These are phyloP conservation scores for Hololepta plana DNA, from an alignment of 2,888 invertebrate species.

Conservation along the genomic window DNA sequence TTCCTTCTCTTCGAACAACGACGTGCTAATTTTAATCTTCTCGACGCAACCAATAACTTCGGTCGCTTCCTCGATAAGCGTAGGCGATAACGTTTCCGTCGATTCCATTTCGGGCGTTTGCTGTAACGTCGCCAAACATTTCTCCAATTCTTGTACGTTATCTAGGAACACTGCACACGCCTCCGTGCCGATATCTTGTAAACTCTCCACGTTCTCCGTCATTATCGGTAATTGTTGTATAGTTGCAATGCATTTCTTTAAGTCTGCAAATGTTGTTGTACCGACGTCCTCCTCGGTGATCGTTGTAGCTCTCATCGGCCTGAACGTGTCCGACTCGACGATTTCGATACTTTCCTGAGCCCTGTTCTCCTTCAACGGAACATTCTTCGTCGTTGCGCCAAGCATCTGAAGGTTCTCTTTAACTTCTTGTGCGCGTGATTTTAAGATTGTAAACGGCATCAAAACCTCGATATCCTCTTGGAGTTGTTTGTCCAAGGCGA, in stretches of 20 bases:
- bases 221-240: slow-evolving; percentile 19
- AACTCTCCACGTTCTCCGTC: slow-evolving; percentile 9
- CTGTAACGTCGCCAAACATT: slow-evolving; percentile 17
- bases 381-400: slow-evolving; percentile 16
- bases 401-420: slow-evolving; percentile 22
- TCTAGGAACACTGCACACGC: too few relatives aligned
- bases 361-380: slow-evolving; percentile 11
- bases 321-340: slow-evolving; percentile 10
- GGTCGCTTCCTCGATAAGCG: slow-evolving; percentile 18
- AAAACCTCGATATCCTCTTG: slow-evolving; percentile 17
- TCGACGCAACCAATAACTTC: slow-evolving; percentile 20
- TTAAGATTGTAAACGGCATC: slow-evolving; percentile 17
- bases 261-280: slow-evolving; percentile 9
- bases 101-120: slow-evolving; percentile 15
- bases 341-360: slow-evolving; percentile 11
- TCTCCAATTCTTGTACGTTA: slow-evolving; percentile 18
- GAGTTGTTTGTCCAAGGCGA: slow-evolving; percentile 16
- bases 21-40: slow-evolving; percentile 16
- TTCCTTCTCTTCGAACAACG: slow-evolving; percentile 13
- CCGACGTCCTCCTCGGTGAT: background rate
- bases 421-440: slow-evolving; percentile 17
- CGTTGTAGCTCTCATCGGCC: background rate
- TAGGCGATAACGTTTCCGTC: slow-evolving; percentile 16
- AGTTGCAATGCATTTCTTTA: slow-evolving; percentile 18
- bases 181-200: too few relatives aligned